A percentile compares a stretch with the other conserved stretches of the same genome.
Evolutionary conservation across 2,888 invertebrate genomes (phyloP).

Genomic region (Philaethria dido): DNA sequence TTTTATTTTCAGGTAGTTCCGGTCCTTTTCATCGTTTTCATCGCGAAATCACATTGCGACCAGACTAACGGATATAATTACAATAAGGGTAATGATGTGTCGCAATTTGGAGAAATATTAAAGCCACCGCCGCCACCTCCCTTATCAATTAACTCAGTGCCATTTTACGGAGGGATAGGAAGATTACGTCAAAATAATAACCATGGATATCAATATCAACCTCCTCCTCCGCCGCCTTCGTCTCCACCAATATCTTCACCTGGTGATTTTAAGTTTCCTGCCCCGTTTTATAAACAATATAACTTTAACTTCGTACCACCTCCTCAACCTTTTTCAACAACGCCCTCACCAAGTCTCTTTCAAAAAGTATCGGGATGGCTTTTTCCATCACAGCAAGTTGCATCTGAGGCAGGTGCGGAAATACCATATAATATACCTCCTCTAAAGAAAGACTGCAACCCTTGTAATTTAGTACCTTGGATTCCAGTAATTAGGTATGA

Average conservation of each 20-base stretch:
- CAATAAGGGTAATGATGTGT: constrained; percentile 55
- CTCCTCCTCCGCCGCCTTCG: constrained; percentile 58
- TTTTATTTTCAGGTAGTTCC: constrained; percentile 66
- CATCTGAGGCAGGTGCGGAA: constrained; percentile 53
- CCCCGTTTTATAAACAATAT: constrained; percentile 77
- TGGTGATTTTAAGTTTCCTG: constrained; percentile 72
- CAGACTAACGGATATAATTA: constrained; percentile 56
- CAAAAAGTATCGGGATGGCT: constrained; percentile 85
- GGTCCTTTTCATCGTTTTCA: constrained; percentile 60
- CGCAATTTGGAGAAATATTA: constrained; percentile 67
- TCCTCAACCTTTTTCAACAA: constrained; percentile 72
- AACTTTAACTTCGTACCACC: constrained; percentile 76
- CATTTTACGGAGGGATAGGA: constrained; percentile 66
- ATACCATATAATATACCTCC: constrained; percentile 56
- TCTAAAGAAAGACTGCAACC: constrained; percentile 86
- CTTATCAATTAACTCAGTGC: constrained; percentile 66
- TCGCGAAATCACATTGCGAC: constrained; percentile 63
- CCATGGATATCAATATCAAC: constrained; percentile 65
- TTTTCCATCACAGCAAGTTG: constrained; percentile 79
- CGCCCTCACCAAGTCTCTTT: constrained; percentile 80
- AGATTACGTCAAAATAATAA: constrained; percentile 67
- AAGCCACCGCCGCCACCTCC: constrained; percentile 76
- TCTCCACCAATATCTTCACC: constrained; percentile 48
- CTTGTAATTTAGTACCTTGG: constrained; percentile 93
- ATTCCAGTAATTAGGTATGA: constrained; percentile 86